phyloP scores from a whole-genome alignment of 2,797 vertebrate genomes.

The Glyptemys insculpta region DNA sequence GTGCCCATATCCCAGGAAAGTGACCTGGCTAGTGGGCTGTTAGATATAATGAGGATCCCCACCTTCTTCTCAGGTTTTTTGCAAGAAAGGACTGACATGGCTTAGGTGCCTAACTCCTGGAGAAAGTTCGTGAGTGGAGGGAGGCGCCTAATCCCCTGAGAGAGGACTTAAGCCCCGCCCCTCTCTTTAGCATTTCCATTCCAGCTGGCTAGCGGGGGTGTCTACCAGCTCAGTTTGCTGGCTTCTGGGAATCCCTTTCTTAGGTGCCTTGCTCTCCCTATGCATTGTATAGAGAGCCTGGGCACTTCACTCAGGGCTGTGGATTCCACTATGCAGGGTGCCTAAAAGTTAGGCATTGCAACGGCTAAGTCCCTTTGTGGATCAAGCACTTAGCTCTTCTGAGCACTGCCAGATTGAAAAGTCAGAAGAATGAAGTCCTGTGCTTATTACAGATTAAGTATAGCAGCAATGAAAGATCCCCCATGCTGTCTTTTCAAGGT shows the following conservation, averaged over 20 bases:
- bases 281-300: neutral
- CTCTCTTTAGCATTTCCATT: neutral
- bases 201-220: neutral
- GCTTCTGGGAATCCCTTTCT: neutral
- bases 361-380: neutral
- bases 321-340: neutral
- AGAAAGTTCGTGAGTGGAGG: neutral
- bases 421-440: neutral
- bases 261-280: neutral
- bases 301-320: neutral
- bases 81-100: neutral
- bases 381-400: neutral
- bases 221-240: neutral
- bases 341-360: neutral
- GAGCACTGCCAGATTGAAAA: neutral
- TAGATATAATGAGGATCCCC: neutral
- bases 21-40: neutral
- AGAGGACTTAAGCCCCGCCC: neutral
- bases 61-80: neutral
- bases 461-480: neutral
- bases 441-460: neutral
- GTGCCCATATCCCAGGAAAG: neutral
- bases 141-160: neutral
- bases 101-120: neutral
- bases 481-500: neutral